Conservation (phyloP, 2,888 invertebrate genomes). For the Ceramica pisi region DNA sequence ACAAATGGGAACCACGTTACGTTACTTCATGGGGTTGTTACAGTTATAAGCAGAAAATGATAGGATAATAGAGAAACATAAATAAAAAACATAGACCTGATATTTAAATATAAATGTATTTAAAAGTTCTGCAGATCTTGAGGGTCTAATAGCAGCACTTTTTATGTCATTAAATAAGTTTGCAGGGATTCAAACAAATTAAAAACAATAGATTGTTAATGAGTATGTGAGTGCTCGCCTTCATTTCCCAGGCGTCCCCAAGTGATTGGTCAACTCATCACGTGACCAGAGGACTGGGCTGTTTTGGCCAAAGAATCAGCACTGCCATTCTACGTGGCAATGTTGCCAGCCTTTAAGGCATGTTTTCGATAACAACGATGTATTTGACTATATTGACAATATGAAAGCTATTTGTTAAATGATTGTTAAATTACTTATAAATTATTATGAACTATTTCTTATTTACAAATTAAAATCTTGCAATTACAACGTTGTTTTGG, state of each 20-base stretch:
- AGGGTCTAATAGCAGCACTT: background rate
- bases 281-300: background rate
- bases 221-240: too few relatives aligned
- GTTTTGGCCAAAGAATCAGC: background rate
- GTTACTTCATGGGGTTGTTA: too few relatives aligned
- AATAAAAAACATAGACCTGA: background rate
- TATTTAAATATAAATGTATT: conserved; percentile 31
- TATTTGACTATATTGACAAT: background rate
- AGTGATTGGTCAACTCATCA: background rate
- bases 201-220: conserved; percentile 18
- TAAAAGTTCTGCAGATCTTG: conserved; percentile 33
- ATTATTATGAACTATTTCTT: background rate
- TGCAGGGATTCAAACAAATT: conserved; percentile 21
- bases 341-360: background rate
- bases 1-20: too few relatives aligned
- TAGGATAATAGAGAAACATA: background rate
- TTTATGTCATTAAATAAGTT: conserved; percentile 31
- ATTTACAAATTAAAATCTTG: background rate
- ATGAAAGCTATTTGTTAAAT: background rate
- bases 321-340: background rate
- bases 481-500: background rate
- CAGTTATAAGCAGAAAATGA: too few relatives aligned
- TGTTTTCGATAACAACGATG: background rate
- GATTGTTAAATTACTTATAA: background rate
- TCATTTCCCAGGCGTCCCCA: background rate